Percentiles rank a stretch among this genome's conserved stretches.
Conservation (phyloP, 2,888 invertebrate genomes). For the Panopea generosa region DNA sequence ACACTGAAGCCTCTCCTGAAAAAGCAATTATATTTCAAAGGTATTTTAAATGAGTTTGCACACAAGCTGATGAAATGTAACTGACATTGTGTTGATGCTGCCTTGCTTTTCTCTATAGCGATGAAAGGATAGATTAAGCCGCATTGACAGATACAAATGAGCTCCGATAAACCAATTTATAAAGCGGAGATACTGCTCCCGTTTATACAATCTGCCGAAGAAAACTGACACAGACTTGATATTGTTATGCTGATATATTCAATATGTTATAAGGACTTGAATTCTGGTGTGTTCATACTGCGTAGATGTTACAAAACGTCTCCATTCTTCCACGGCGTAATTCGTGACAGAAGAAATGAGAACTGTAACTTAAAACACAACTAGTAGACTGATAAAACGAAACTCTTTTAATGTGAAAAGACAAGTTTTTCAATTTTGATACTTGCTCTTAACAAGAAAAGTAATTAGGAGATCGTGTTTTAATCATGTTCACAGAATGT, state of each 20-base stretch:
- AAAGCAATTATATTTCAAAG: slow-evolving; percentile 68
- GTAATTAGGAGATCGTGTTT: too few species aligned
- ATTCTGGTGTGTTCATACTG: too few species aligned
- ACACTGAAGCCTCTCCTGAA: slow-evolving; percentile 23
- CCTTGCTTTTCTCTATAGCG: slow-evolving; percentile 32
- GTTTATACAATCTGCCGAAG: not conserved
- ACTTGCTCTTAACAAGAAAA: too few species aligned
- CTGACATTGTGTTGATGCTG: slow-evolving; percentile 53
- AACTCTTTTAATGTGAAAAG: too few species aligned
- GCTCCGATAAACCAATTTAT: slow-evolving; percentile 66
- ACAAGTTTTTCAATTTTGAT: too few species aligned
- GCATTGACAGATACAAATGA: slow-evolving; percentile 66
- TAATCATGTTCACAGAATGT: too few species aligned
- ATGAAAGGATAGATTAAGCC: slow-evolving; percentile 62
- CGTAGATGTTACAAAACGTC: too few species aligned
- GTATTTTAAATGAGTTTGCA: slow-evolving; percentile 68
- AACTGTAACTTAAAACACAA: too few species aligned
- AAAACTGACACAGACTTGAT: not conserved
- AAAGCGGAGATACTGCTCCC: slow-evolving; percentile 13
- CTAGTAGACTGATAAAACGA: too few species aligned
- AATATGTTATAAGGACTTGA: too few species aligned
- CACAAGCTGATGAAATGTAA: slow-evolving; percentile 56
- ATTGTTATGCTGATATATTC: not conserved
- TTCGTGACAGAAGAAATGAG: too few species aligned
- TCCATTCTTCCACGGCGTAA: too few species aligned